Percentiles rank a stretch among this genome's conserved stretches.
Evolutionary conservation across 2,113 vertebrate species (phyloP).

Genomic region (Lethenteron camtschaticum): DNA sequence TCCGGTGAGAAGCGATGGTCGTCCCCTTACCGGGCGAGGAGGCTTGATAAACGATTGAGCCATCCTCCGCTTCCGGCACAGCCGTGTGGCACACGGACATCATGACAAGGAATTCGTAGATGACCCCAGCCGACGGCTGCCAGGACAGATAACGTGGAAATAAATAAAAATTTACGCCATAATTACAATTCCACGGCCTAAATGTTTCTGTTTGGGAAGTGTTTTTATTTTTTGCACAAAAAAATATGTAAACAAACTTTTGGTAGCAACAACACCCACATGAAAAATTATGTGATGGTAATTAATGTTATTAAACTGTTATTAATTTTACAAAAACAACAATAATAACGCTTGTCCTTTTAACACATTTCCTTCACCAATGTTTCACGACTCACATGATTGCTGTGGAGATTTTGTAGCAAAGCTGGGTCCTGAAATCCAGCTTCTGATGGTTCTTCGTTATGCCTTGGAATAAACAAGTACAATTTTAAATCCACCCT

Average conservation of each 20-base stretch:
- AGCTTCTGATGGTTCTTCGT: constrained; percentile 43
- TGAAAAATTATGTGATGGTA: too few relatives aligned
- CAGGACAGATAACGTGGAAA: not conserved
- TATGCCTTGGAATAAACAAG: constrained; percentile 33
- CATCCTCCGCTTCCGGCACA: constrained; percentile 56
- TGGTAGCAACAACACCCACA: too few relatives aligned
- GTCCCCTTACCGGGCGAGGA: constrained; percentile 63
- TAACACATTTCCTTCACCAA: not conserved
- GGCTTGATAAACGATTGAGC: constrained; percentile 68
- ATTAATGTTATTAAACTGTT: not conserved
- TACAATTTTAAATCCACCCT: not conserved
- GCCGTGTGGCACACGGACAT: constrained; percentile 96
- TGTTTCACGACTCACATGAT: constrained; percentile 52
- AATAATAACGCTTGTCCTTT: not conserved
- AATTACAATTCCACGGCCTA: too few relatives aligned
- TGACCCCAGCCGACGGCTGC: not conserved
- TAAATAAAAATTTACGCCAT: not conserved
- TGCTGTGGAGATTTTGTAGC: constrained; percentile 82
- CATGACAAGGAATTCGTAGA: constrained; percentile 86
- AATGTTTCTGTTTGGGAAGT: too few relatives aligned
- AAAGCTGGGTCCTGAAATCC: constrained; percentile 62
- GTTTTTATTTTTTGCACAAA: too few relatives aligned
- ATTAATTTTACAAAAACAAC: constrained; percentile 5
- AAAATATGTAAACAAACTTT: too few relatives aligned
- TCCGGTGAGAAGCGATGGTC: too few relatives aligned